phyloP scores from a whole-genome alignment of 2,888 invertebrate genomes.

The Dicranocentrus wangi region DNA sequence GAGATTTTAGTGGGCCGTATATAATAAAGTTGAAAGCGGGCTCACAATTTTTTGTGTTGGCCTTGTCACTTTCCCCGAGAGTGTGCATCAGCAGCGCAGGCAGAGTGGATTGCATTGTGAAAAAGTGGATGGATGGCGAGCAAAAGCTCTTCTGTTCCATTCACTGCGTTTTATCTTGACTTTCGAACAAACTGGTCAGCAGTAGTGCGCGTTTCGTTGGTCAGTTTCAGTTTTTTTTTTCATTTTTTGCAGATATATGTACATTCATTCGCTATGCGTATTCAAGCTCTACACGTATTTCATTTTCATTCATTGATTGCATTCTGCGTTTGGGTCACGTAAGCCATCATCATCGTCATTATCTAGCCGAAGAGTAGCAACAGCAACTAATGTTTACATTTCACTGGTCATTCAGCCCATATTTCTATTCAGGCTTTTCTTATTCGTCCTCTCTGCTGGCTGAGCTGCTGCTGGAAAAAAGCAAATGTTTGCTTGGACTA shows the following conservation, averaged over 20 bases:
- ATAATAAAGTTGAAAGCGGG: too few species aligned
- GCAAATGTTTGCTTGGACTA: too few species aligned
- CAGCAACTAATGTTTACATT: constrained; percentile 1
- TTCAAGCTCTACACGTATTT: too few species aligned
- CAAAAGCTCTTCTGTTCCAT: not conserved
- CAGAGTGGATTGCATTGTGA: not conserved
- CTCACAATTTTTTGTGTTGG: too few species aligned
- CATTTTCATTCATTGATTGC: not conserved
- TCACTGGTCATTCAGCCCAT: constrained; percentile 3
- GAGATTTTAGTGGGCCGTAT: too few species aligned
- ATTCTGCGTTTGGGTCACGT: not conserved
- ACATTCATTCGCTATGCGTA: too few species aligned
- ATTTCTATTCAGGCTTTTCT: not conserved
- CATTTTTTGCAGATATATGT: too few species aligned
- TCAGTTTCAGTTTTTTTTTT: too few species aligned
- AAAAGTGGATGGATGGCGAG: constrained; percentile 3
- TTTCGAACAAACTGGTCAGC: not conserved
- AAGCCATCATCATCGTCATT: not conserved
- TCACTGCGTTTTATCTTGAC: constrained; percentile 2
- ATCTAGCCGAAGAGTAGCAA: not conserved
- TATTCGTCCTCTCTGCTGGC: not conserved
- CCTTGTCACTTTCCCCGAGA: not conserved
- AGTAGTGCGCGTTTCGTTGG: not conserved
- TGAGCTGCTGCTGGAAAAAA: not conserved
- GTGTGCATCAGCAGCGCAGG: not conserved